These are phyloP conservation scores for Heteropelma amictum DNA, from an alignment of 2,888 invertebrate species.

Conservation along the genomic window DNA sequence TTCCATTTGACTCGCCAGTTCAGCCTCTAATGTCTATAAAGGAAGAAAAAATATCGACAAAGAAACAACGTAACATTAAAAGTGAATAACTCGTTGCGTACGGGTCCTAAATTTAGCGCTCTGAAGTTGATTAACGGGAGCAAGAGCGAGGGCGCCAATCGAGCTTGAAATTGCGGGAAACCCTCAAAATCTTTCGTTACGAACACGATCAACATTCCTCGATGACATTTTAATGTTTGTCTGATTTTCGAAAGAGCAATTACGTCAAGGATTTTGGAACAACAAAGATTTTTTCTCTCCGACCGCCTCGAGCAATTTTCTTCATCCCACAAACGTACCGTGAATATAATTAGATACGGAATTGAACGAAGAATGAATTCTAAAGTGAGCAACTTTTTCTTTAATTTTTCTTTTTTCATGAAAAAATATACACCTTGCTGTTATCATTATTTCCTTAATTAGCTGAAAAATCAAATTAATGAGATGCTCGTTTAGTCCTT, in stretches of 20 bases:
- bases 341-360: too few species aligned
- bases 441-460: too few species aligned
- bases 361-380: too few species aligned
- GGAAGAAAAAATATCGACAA: constrained; percentile 59
- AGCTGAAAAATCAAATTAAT: too few species aligned
- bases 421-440: too few species aligned
- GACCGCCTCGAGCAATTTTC: too few species aligned
- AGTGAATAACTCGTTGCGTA: background rate
- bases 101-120: background rate
- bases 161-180: background rate
- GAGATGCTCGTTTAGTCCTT: too few species aligned
- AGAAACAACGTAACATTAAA: background rate
- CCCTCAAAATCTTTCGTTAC: background rate
- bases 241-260: background rate
- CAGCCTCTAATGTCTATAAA: constrained; percentile 80
- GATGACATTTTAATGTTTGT: background rate
- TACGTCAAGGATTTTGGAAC: background rate
- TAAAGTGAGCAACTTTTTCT: too few species aligned
- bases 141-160: background rate
- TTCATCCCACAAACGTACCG: too few species aligned
- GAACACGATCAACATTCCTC: too few species aligned
- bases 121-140: background rate
- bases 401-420: too few species aligned
- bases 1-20: constrained; percentile 77
- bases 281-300: too few species aligned